Evolutionary conservation across 1,140 invertebrate species (phyloP).

Genomic region (Hypothenemus hampei): DNA sequence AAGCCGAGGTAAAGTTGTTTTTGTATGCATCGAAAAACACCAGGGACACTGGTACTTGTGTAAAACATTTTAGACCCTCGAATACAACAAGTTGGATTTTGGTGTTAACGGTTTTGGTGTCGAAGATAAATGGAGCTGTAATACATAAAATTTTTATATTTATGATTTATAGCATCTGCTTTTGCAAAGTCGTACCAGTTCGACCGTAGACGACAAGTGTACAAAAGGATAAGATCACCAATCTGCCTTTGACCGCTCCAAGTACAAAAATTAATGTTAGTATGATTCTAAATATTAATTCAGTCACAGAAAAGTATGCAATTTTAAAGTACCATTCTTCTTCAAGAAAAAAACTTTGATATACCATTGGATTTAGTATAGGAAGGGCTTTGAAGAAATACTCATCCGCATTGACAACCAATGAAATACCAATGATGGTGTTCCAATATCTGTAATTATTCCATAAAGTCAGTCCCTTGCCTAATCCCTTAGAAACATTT

Average conservation of each 20-base stretch:
- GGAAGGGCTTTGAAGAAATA: slow-evolving; percentile 38
- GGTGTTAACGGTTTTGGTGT: slow-evolving; percentile 11
- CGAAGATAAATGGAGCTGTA: slow-evolving; percentile 12
- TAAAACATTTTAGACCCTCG: too few relatives aligned
- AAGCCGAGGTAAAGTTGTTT: slow-evolving; percentile 33
- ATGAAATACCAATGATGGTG: slow-evolving; percentile 36
- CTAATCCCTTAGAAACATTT: slow-evolving; percentile 13
- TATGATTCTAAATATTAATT: slow-evolving; percentile 34
- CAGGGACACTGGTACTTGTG: too few relatives aligned
- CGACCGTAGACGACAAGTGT: slow-evolving; percentile 34
- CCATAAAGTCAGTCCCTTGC: slow-evolving; percentile 28
- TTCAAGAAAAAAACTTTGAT: slow-evolving; percentile 34
- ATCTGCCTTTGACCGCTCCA: slow-evolving; percentile 32
- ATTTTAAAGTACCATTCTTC: slow-evolving; percentile 33
- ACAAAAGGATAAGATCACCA: slow-evolving; percentile 33
- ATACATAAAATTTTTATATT: neutral
- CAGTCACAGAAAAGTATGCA: slow-evolving; percentile 35
- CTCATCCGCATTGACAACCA: slow-evolving; percentile 37
- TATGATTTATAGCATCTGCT: neutral
- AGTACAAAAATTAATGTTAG: slow-evolving; percentile 32
- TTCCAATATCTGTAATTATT: slow-evolving; percentile 38
- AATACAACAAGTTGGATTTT: slow-evolving; percentile 20
- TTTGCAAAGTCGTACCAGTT: slow-evolving; percentile 31
- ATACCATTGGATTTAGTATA: too few relatives aligned
- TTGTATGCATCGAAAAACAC: slow-evolving; percentile 34